A percentile compares a stretch with the other conserved stretches of the same genome.
Conservation (phyloP, 1,140 invertebrate genomes). For the Drosophila guanche region DNA sequence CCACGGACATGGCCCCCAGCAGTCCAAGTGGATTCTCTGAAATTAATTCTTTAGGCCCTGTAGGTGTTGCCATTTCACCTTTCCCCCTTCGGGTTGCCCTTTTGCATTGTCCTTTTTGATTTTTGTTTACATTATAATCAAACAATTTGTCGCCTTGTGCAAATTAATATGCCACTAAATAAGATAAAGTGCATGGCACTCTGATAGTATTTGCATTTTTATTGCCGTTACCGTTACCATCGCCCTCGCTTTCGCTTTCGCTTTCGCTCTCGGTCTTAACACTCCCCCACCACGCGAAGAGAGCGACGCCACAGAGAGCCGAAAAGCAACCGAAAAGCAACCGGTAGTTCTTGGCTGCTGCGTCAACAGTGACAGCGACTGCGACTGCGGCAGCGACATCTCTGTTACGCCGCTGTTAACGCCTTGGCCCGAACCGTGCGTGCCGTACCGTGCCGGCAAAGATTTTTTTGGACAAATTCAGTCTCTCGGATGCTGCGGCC, state of each 20-base stretch:
- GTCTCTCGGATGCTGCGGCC: conserved; percentile 73
- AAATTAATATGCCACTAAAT: conserved; percentile 70
- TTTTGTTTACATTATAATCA: conserved; percentile 47
- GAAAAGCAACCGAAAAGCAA: conserved; percentile 49
- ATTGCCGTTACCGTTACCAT: conserved; percentile 1
- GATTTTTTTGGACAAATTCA: conserved; percentile 60
- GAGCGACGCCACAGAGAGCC: conserved; percentile 45
- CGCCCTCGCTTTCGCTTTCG: too few relatives aligned
- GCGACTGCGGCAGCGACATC: conserved; percentile 14
- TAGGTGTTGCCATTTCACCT: conserved; percentile 8
- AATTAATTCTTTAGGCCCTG: conserved; percentile 37
- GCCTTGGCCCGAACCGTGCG: conserved; percentile 24
- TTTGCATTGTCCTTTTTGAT: conserved; percentile 44
- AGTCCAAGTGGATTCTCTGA: conserved; percentile 15
- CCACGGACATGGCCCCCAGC: conserved; percentile 15
- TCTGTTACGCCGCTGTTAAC: conserved; percentile 70
- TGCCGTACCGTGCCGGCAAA: conserved; percentile 28
- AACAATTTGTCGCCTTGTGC: conserved; percentile 51
- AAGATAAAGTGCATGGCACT: conserved; percentile 73
- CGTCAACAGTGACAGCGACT: not conserved
- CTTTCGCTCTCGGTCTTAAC: too few relatives aligned
- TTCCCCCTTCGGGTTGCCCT: conserved; percentile 6
- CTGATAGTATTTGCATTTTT: conserved; percentile 71
- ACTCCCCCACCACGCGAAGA: not conserved
- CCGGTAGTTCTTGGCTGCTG: conserved; percentile 65